Evolutionary conservation across 2,888 invertebrate genomes (phyloP), one percentile per base, ranked within the genome.

Genomic region (Labia minor): DNA sequence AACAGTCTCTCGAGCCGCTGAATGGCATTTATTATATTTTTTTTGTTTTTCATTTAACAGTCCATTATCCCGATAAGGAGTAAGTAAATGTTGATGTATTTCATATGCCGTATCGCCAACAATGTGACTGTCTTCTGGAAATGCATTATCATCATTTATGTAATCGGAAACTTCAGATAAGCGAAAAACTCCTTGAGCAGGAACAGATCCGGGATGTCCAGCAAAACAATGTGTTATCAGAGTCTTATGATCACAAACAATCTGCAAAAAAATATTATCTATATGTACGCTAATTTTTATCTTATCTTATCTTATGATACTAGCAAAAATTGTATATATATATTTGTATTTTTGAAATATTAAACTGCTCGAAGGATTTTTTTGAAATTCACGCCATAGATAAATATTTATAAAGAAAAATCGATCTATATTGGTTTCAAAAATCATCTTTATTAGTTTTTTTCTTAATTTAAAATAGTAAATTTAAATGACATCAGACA

Each of bases 51-150:
- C 6, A 16, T 63, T 67, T 10, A 68, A 26, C 61, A 63, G 62
- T 21, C 66, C 66, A 37, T 63, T 63, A 49, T 66, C 64, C 61
- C 61, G 33, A 61, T 61, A 67, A 49, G 65, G 65, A 1, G 61
- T 61, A 19, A 67, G 18, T 19, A 65, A 18, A 21, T 61, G 37
- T n/a, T 67, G 11, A 16, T 18, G 18, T n/a, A 8, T 19, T 11
- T 61, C 61, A 26, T 67, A 67, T 1, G 65, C 65, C n/a, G 62
- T 1, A 61, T 65, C 65, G 8, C 65, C 67, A 21, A 66, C n/a
- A 10, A 67, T 6, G 16, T 63, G 63, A 20, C 21, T 37, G 1
- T 26, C 21, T 19, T 65, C 8, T 14, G 33, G 64, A 19, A 67
- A 67, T 49, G 26, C 37, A 19, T 14, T 26, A 16, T 37, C n/a